Evolutionary conservation across 2,113 vertebrate species (phyloP).

Genomic region (Zapus hudsonius): DNA sequence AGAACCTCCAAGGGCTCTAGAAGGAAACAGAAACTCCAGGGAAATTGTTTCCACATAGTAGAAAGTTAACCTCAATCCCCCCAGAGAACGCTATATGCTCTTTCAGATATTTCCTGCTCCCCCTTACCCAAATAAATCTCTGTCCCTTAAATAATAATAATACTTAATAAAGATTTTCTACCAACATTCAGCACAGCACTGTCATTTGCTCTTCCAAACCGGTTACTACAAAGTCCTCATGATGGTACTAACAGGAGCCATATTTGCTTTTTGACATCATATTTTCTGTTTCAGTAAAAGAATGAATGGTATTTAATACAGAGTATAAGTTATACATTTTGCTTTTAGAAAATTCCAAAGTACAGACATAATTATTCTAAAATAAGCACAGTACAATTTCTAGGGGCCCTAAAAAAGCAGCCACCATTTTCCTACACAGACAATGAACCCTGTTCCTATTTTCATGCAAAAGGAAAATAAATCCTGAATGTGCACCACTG

Average conservation of each 20-base stretch:
- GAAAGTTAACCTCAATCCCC: constrained; percentile 28
- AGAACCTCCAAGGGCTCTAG: background rate
- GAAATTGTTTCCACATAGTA: constrained; percentile 32
- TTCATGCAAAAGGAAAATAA: background rate
- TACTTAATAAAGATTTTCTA: background rate
- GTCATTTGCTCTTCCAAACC: background rate
- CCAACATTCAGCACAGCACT: background rate
- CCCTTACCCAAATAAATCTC: background rate
- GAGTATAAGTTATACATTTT: background rate
- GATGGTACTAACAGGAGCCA: background rate
- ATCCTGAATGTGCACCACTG: background rate
- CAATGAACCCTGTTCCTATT: background rate
- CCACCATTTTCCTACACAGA: background rate
- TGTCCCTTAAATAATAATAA: background rate
- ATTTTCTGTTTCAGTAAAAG: background rate
- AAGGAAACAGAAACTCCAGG: constrained; percentile 25
- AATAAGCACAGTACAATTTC: background rate
- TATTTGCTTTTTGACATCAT: background rate
- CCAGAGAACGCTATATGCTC: background rate
- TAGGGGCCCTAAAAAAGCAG: background rate
- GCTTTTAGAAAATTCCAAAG: background rate
- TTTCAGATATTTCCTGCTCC: background rate
- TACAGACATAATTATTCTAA: background rate
- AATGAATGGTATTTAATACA: background rate
- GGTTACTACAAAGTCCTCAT: background rate